Percentiles rank a stretch among this genome's conserved stretches.
Evolutionary conservation across 2,888 invertebrate genomes (phyloP).

Genomic region (Lomographa bimaculata): DNA sequence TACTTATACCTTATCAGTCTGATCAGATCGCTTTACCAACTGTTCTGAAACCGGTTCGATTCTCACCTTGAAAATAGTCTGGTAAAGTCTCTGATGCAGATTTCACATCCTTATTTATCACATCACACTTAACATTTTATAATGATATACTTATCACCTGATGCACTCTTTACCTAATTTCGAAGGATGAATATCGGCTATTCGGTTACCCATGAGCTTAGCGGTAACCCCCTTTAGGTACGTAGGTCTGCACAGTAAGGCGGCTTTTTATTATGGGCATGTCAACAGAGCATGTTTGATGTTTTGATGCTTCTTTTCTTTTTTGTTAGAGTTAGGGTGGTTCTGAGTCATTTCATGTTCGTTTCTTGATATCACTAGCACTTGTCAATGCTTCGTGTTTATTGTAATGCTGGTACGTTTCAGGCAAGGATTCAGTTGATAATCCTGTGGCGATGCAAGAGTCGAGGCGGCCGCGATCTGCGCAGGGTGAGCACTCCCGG

Average conservation of each 20-base stretch:
- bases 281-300: slow-evolving; percentile 31
- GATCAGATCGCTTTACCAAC: slow-evolving; percentile 19
- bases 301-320: slow-evolving; percentile 23
- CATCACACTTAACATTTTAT: slow-evolving; percentile 13
- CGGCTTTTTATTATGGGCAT: slow-evolving; percentile 24
- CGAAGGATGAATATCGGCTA: no score
- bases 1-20: slow-evolving; percentile 34
- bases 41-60: slow-evolving; percentile 4
- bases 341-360: slow-evolving; percentile 28
- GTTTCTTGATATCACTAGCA: background rate
- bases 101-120: slow-evolving; percentile 12
- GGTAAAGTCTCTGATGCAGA: slow-evolving; percentile 8
- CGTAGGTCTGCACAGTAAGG: slow-evolving; percentile 9
- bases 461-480: slow-evolving; percentile 66
- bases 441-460: slow-evolving; percentile 70
- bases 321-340: slow-evolving; percentile 20
- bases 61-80: background rate
- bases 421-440: slow-evolving; percentile 84
- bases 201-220: no score
- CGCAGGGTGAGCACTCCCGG: slow-evolving; percentile 73
- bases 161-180: no score
- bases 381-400: slow-evolving; percentile 1
- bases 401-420: slow-evolving; percentile 35
- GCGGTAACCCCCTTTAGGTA: background rate
- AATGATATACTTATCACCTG: slow-evolving; percentile 1